These are phyloP conservation scores for Chionomys nivalis DNA, from an alignment of 2,113 vertebrate species.

Conservation along the genomic window DNA sequence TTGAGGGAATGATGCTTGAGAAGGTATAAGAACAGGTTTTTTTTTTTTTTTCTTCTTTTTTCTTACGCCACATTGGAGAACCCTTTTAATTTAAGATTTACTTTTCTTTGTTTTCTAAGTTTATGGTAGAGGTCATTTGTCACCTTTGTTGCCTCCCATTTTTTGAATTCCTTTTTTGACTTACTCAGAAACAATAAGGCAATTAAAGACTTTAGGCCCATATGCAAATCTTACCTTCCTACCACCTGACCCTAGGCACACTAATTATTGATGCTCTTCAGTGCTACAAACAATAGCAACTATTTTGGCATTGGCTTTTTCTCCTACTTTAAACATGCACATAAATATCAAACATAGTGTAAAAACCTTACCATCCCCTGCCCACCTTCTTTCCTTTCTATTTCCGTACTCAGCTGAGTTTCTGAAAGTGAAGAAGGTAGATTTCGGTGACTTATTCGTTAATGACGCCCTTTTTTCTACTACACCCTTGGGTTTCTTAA, in stretches of 20 bases:
- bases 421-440: neutral
- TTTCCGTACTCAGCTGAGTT: neutral
- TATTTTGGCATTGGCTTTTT: neutral
- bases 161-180: neutral
- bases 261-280: neutral
- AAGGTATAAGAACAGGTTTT: neutral
- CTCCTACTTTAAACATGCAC: neutral
- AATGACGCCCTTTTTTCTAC: neutral
- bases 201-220: neutral
- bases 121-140: neutral
- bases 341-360: neutral
- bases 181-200: neutral
- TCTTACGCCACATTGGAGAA: neutral
- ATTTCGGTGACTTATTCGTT: conserved; percentile 13
- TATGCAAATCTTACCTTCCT: neutral
- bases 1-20: neutral
- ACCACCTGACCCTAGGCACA: neutral
- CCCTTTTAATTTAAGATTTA: neutral
- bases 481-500: neutral
- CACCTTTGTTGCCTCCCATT: neutral
- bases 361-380: neutral
- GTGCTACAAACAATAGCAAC: neutral
- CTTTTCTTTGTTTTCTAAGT: neutral
- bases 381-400: neutral
- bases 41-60: no score